A percentile compares a stretch with the other conserved stretches of the same genome.
These are phyloP conservation scores for Octodonta nipae DNA, from an alignment of 2,888 invertebrate species.

Conservation along the genomic window DNA sequence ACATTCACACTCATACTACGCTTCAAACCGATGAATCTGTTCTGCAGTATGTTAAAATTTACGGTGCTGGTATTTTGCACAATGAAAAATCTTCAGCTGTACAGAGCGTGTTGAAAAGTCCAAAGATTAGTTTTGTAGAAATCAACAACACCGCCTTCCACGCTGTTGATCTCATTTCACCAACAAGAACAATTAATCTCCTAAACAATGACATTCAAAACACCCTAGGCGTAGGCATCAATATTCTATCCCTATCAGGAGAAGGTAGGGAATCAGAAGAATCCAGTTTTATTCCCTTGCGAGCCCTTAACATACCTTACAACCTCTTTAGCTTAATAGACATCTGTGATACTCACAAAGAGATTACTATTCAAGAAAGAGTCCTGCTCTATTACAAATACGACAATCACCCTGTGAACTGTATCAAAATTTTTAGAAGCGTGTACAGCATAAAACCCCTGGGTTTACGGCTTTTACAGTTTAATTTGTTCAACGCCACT, in stretches of 20 bases:
- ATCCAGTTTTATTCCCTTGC: constrained; percentile 79
- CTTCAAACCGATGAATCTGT: constrained; percentile 59
- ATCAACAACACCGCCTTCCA: constrained; percentile 77
- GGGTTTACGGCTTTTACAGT: constrained; percentile 79
- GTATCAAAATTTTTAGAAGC: constrained; percentile 90
- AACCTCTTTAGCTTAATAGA: constrained; percentile 87
- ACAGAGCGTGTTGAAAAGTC: constrained; percentile 78
- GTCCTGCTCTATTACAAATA: constrained; percentile 92
- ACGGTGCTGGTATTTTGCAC: constrained; percentile 89
- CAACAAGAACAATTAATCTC: constrained; percentile 66
- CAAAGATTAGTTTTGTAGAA: constrained; percentile 65
- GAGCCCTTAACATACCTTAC: constrained; percentile 71
- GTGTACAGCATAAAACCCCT: constrained; percentile 73
- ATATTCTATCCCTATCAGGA: constrained; percentile 79
- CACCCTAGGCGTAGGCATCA: constrained; percentile 81
- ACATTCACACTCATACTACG: constrained; percentile 63
- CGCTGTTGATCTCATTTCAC: constrained; percentile 83
- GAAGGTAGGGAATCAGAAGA: constrained; percentile 73
- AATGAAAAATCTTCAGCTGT: constrained; percentile 89
- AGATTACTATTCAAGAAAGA: constrained; percentile 77
- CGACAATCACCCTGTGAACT: constrained; percentile 89
- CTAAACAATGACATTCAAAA: constrained; percentile 61
- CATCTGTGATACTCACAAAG: constrained; percentile 90
- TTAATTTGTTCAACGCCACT: constrained; percentile 82
- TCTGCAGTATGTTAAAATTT: constrained; percentile 66